These are phyloP conservation scores for Magallana gigas DNA, from an alignment of 1,140 invertebrate genomes.

Conservation along the genomic window DNA sequence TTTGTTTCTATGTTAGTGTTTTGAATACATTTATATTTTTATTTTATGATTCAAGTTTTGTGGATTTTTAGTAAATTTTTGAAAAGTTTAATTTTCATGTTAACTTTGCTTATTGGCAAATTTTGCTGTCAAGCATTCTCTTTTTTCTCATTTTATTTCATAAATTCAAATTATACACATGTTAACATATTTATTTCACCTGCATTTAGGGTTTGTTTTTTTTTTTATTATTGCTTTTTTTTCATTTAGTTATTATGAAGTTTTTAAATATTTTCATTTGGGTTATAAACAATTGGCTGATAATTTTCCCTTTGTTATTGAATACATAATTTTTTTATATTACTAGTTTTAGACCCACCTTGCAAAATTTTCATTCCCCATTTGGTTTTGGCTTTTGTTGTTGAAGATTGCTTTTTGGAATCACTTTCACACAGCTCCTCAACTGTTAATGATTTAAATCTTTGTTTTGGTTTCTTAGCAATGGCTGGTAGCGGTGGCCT, in stretches of 20 bases:
- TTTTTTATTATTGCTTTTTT: neutral
- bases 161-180: neutral
- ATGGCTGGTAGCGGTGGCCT: neutral
- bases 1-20: neutral
- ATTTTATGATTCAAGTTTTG: too few species aligned
- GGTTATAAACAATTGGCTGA: neutral
- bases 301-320: neutral
- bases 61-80: neutral
- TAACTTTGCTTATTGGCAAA: neutral
- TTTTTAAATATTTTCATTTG: neutral
- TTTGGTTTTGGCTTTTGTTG: conserved; percentile 39
- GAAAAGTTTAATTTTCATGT: neutral
- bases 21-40: neutral
- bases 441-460: conserved; percentile 35
- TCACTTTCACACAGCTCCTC: conserved; percentile 26
- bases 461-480: neutral
- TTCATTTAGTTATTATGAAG: neutral
- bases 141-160: neutral
- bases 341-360: neutral
- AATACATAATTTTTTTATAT: too few species aligned
- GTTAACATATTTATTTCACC: neutral
- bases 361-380: conserved; percentile 38
- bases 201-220: neutral
- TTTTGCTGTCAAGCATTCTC: neutral
- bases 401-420: neutral